Base-by-base conservation (phyloP, 2,888 invertebrate species). In the Tipula confusa region DNA sequence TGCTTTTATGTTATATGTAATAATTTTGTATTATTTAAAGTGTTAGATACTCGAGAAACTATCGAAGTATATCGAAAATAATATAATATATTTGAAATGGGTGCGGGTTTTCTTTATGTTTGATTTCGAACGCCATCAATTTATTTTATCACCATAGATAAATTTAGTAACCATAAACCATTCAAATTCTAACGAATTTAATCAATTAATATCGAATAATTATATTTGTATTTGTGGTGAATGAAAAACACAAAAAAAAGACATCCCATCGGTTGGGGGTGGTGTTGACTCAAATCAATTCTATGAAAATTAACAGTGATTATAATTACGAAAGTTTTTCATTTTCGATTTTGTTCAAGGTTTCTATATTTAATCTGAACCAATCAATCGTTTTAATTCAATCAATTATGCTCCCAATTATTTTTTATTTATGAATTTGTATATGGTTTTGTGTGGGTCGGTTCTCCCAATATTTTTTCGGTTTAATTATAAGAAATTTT, bases 311-410 rank as follows among this genome's bases (percentile, higher is more conserved):
- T 64, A 64, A 24, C 64, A 64, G n/a, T n/a, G 64, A 24, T 64
- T 64, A 64, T 64, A 24, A 64, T 64, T 64, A 24, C 64, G 64
- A 64, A 64, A 64, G 64, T 64, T 64, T 43, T 64, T 64, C 64
- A 24, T 64, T 64, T 64, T 64, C 24, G 43, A 15, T 43, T 43
- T 38, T 13, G 13, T 38, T 38, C 38, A 38, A 38, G 9, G 3
- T 38, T 43, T 43, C 43, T 15, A 5, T 36, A 24, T 24, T 64
- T 64, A 64, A 64, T 64, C 24, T 64, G 64, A 64, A 64, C 9
- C 64, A 24, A 64, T 64, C 64, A 64, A 64, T 64, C 64, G 64
- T 64, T 64, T 24, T 64, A 64, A 24, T 64, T 64, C 24, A 64
- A 64, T 64, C 64, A 64, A 64, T 64, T 24, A 24, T 48, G 15